Base-by-base conservation (phyloP, 35 echinoderm and acorn worm genomes). In the Holothuria glaberrima region DNA sequence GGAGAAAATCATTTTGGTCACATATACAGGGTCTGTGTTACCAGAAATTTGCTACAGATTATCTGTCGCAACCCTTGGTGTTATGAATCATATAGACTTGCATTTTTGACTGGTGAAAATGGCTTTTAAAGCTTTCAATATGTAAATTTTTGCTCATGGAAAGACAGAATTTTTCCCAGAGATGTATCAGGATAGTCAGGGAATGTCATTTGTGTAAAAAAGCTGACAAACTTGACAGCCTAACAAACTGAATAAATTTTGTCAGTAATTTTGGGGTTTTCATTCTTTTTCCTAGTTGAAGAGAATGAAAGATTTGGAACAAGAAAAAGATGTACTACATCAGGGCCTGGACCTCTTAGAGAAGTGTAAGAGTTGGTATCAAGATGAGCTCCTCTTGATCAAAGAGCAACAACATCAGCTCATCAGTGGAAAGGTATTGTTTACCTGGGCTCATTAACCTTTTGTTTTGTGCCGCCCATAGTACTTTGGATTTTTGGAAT, bases 221-320 rank as follows among this genome's bases (percentile, higher is more conserved):
- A n/a, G 66, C 66, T 26, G 21, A 67, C 4, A 4, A 16, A 6
- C 10, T 69, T 69, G 7, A 67, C 63, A 67, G 21, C 21, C 21
- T 69, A 10, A 69, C 19, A 26, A 12, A 69, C 22, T 20, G 9
- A 9, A 5, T 69, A 24, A 4, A 12, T 69, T 69, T 69, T 29
- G 7, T 90, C 50, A 54, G 13, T 54, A 9, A 17, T 54, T 54
- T 54, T 2, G 50, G 2, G 7, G 7, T 41, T 80, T 81, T 29
- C 3, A 35, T 77, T 91, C 90, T 50, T 13, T 57, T 79, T 36
- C 3, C 9, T 56, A 99, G 97, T 82, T 99, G 78, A 99, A 99
- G 73, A 81, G 93, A 24, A 94, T 99, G 93, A 99, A 99, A 88
- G 88, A 95, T 41, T 52, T 99, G 45, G 97, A 99, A 61, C 91